Percentiles rank a stretch among this genome's conserved stretches.
These are phyloP conservation scores for Phrynocephalus vlangalii DNA, from an alignment of 2,797 vertebrate species.

Conservation along the genomic window DNA sequence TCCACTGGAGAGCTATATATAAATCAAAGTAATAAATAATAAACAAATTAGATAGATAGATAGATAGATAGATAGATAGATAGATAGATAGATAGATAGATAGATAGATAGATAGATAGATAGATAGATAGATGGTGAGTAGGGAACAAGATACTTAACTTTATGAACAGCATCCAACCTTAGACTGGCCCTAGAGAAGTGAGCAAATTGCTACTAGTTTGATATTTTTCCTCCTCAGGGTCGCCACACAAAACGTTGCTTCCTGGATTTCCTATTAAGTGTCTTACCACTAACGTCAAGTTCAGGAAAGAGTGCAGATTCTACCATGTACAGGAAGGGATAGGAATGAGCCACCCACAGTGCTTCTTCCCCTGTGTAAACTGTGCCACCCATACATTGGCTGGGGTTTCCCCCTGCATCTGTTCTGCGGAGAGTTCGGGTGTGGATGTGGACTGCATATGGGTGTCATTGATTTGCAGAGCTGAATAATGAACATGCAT, in stretches of 20 bases:
- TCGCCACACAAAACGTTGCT: neutral
- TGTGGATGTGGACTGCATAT: neutral
- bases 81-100: too few relatives aligned
- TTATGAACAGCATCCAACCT: neutral
- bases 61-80: too few relatives aligned
- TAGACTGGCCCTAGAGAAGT: neutral
- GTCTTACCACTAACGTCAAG: neutral
- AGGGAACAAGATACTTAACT: neutral
- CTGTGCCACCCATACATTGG: neutral
- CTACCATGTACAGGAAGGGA: neutral
- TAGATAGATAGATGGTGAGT: neutral
- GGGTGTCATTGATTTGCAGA: constrained; percentile 38
- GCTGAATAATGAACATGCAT: constrained; percentile 49
- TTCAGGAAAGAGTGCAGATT: neutral
- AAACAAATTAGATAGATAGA: too few relatives aligned
- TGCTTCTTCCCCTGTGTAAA: neutral
- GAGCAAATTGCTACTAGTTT: neutral
- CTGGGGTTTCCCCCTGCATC: neutral
- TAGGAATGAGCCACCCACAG: neutral
- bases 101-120: too few relatives aligned
- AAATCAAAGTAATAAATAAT: too few relatives aligned
- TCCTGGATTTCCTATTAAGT: neutral
- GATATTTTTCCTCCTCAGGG: neutral
- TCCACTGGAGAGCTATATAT: too few relatives aligned
- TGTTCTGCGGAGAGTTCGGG: neutral